Base-by-base conservation (phyloP, 2,113 vertebrate species). In the Camelus bactrianus region DNA sequence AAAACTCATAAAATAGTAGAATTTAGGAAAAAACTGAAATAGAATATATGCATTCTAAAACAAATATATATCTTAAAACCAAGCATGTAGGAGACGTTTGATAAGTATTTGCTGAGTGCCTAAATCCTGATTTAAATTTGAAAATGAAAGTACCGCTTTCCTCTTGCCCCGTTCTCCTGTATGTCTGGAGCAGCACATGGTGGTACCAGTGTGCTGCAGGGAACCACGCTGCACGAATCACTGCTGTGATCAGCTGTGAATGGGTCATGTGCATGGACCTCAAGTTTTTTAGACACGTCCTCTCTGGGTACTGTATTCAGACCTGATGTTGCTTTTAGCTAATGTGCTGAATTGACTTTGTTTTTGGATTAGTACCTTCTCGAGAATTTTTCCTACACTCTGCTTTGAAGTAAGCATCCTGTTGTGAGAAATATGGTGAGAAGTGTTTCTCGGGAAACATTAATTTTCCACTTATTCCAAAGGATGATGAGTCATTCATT, bases 401-500 rank as follows among this genome's bases (percentile, higher is more conserved):
- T 83, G 9, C 89, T 88, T 69, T 28, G 7, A 15, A 93, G 48
- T 62, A 95, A 82, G 13, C 3, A 1, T 8, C 81, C 67, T 56
- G 20, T 58, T 79, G 48, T 88, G 38, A 54, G 16, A 72, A 95
- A 86, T 6, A 48, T 0, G 28, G 32, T 64, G 22, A 94, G 62
- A 65, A 60, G 22, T 83, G 69, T 93, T 97, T 38, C 26, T 65
- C 60, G 7, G 0, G 46, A 86, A 96, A 88, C 10, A 38, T 26
- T 80, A 84, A 48, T 90, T 64, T 30, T 96, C 69, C 42, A 48
- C 3, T 75, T 72, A 90, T 89, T 87, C 17, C 26, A 90, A 52
- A 69, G 0, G 46, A 32, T 3, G 93, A 60, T 48, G 88, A 97
- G 75, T 82, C 35, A 48, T 84, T 96, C 11, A 75, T 56, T 83